A percentile compares a stretch with the other conserved stretches of the same genome.
Conservation (phyloP, 2,888 invertebrate species). For the Megalurothrips usitatus region DNA sequence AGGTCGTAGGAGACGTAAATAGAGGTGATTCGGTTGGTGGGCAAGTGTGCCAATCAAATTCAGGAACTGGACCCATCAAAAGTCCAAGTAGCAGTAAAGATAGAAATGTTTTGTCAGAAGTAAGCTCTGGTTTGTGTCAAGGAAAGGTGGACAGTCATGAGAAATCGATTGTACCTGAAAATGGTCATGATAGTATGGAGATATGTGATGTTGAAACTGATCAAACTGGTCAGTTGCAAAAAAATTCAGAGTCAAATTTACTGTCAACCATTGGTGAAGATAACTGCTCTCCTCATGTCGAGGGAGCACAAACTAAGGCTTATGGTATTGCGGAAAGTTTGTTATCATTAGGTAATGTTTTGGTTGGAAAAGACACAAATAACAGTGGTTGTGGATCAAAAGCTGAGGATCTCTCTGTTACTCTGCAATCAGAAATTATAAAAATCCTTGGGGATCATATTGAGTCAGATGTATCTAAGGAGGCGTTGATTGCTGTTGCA, state of each 20-base stretch:
- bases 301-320: not conserved
- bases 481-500: not conserved
- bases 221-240: not conserved
- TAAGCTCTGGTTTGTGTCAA: no score
- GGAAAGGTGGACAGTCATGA: no score
- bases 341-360: not conserved
- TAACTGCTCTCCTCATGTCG: not conserved
- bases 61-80: no score
- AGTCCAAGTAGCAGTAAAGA: no score
- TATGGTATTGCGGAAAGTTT: not conserved
- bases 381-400: no score
- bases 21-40: no score
- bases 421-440: constrained; percentile 8
- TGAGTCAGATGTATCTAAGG: not conserved
- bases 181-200: no score
- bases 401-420: not conserved
- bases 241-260: not conserved
- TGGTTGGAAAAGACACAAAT: not conserved
- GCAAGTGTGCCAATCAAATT: no score
- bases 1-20: no score
- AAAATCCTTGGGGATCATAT: not conserved
- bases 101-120: no score
- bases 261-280: not conserved
- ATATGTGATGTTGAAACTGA: no score
- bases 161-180: no score